phyloP scores from a whole-genome alignment of 2,113 vertebrate genomes.

The Raja brachyura region DNA sequence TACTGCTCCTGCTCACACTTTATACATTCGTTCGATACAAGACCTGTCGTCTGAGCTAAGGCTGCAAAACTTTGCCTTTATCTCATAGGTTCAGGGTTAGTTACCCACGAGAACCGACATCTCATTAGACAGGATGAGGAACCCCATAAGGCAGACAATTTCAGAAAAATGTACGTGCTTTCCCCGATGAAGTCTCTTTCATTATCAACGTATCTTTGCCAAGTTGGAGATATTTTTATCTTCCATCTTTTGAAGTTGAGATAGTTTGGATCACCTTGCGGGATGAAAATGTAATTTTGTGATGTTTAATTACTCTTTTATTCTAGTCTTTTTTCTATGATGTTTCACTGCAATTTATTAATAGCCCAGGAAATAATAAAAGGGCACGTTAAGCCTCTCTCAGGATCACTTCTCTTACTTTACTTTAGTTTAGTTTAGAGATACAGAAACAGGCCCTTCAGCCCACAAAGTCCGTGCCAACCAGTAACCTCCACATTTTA shows the following conservation, averaged over 20 bases:
- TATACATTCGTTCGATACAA: background rate
- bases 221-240: background rate
- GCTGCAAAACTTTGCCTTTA: background rate
- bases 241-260: background rate
- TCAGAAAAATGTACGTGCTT: background rate
- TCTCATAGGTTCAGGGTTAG: background rate
- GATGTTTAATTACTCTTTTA: background rate
- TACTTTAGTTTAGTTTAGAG: too few relatives aligned
- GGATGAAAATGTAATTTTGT: background rate
- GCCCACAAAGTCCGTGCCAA: too few relatives aligned
- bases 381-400: background rate
- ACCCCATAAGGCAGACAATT: background rate
- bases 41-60: background rate
- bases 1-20: background rate
- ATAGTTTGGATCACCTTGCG: background rate
- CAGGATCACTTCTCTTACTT: background rate
- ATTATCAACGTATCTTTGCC: background rate
- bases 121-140: background rate
- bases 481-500: too few relatives aligned
- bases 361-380: background rate
- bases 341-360: background rate
- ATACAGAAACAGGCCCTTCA: too few relatives aligned
- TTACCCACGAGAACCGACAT: background rate
- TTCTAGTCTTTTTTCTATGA: background rate
- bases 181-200: background rate